These are phyloP conservation scores for Ochotona curzoniae DNA, from an alignment of 2,113 vertebrate species.

Conservation along the genomic window DNA sequence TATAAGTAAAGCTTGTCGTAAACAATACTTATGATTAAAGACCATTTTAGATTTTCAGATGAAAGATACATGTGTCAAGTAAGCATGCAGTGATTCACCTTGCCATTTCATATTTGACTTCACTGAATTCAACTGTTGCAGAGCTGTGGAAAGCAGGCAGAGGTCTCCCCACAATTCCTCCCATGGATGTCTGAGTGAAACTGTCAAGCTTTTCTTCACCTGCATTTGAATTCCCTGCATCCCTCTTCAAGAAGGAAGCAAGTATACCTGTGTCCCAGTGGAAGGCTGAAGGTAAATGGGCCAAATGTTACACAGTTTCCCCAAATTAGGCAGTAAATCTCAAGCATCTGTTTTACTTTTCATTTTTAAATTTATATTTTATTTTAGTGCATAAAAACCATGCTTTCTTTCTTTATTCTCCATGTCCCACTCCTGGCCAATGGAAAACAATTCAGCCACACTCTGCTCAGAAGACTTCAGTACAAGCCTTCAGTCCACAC, in stretches of 20 bases:
- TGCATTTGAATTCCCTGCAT: not conserved
- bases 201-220: not conserved
- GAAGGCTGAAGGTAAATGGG: not conserved
- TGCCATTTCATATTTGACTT: not conserved
- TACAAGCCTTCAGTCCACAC: accelerated
- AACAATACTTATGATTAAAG: not conserved
- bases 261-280: not conserved
- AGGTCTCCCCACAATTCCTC: not conserved
- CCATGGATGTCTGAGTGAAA: not conserved
- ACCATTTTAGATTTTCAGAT: not conserved
- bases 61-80: not conserved
- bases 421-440: not conserved
- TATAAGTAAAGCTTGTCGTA: not conserved
- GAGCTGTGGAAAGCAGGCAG: not conserved
- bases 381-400: too few species aligned
- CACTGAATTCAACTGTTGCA: not conserved
- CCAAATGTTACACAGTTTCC: not conserved
- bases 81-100: not conserved
- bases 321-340: not conserved
- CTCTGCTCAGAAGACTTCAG: not conserved
- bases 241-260: not conserved
- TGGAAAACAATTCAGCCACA: not conserved
- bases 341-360: not conserved
- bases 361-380: too few species aligned
- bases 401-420: too few species aligned